Conservation (phyloP, 2,113 vertebrate genomes). For the Hystrix cristata region DNA sequence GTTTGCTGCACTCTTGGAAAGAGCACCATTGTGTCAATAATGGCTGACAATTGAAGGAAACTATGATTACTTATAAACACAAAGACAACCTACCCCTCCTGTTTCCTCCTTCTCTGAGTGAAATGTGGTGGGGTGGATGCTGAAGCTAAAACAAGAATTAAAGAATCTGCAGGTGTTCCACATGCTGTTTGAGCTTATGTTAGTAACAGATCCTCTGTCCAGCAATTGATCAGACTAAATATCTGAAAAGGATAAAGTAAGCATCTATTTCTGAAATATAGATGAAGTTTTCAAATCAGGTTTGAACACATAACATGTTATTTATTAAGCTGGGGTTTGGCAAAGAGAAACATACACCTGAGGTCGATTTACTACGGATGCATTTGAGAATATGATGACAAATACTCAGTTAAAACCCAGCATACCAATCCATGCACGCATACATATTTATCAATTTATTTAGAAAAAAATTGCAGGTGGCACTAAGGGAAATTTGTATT, state of each 20-base stretch:
- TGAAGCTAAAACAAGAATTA: conserved; percentile 56
- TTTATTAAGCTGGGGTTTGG: conserved; percentile 43
- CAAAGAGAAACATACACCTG: conserved; percentile 26
- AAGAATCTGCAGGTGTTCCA: conserved; percentile 26
- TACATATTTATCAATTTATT: conserved; percentile 68
- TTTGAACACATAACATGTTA: conserved; percentile 55
- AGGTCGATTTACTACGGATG: conserved; percentile 54
- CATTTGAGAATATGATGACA: conserved; percentile 62
- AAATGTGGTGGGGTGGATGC: neutral
- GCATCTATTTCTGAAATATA: neutral
- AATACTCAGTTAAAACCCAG: conserved; percentile 38
- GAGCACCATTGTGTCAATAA: conserved; percentile 56
- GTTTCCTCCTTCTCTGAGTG: conserved; percentile 6
- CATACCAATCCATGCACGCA: conserved; percentile 2
- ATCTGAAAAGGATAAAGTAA: neutral
- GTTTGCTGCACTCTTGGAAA: conserved; percentile 38
- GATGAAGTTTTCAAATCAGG: neutral
- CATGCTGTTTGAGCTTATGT: neutral
- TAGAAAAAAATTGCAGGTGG: conserved; percentile 59
- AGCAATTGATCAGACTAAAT: conserved; percentile 25
- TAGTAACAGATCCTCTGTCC: neutral
- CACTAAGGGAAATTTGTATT: conserved; percentile 47
- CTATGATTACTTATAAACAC: conserved; percentile 29
- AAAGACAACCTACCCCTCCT: neutral
- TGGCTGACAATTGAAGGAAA: conserved; percentile 43